Evolutionary conservation across 1,140 invertebrate species (phyloP).

Genomic region (Nephotettix cincticeps): DNA sequence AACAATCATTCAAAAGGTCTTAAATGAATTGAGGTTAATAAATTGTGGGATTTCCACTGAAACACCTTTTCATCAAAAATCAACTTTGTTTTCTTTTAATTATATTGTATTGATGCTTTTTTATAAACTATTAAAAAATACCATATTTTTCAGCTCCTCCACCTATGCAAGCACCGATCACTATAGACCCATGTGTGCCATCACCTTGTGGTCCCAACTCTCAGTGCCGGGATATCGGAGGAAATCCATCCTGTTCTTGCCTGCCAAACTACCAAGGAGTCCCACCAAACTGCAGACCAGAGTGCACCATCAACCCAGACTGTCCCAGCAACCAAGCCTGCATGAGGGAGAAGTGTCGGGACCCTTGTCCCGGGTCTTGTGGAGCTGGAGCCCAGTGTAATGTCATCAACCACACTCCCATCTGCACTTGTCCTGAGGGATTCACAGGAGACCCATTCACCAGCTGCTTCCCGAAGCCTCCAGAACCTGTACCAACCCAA

Average conservation of each 20-base stretch:
- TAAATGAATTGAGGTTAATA: too few species aligned
- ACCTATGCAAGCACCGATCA: conserved; percentile 32
- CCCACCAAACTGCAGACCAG: conserved; percentile 52
- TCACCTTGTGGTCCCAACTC: conserved; percentile 57
- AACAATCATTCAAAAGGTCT: too few species aligned
- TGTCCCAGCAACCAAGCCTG: conserved; percentile 46
- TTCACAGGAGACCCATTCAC: conserved; percentile 56
- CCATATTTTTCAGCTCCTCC: conserved; percentile 36
- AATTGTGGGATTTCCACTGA: too few species aligned
- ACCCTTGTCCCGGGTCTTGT: conserved; percentile 48
- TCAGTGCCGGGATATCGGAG: conserved; percentile 50
- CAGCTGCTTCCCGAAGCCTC: conserved; percentile 44
- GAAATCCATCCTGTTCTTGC: conserved; percentile 48
- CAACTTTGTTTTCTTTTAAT: too few species aligned
- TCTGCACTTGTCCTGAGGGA: conserved; percentile 48
- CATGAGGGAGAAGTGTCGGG: conserved; percentile 47
- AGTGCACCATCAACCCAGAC: conserved; percentile 48
- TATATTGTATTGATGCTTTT: too few species aligned
- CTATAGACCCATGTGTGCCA: conserved; percentile 50
- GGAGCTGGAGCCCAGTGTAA: conserved; percentile 51
- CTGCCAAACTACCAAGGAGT: conserved; percentile 45
- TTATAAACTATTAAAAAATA: too few species aligned
- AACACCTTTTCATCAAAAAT: too few species aligned
- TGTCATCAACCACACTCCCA: conserved; percentile 50
- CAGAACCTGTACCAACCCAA: conserved; percentile 28